Base-by-base conservation (phyloP, 2,888 invertebrate genomes). In the Hemithea aestivaria region DNA sequence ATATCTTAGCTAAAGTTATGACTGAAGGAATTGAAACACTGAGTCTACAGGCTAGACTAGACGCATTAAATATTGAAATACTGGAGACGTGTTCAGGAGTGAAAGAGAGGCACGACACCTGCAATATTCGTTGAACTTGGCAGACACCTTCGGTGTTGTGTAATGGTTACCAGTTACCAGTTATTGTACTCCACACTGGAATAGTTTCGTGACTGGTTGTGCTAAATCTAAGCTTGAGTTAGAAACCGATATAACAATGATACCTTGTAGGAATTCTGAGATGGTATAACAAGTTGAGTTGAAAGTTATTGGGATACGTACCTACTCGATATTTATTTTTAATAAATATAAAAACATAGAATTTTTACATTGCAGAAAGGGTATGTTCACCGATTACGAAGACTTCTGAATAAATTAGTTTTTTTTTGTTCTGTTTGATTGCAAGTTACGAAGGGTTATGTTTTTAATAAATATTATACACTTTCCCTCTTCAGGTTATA, bases 1-100 rank as follows among this genome's bases (percentile, higher is more conserved):
- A 47, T 43, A 49, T 47, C 29, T 39, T 45, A 44, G 27, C 37
- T 28, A 45, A 44, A 56, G 54, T 45, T 31, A 43, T 36, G 53
- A 51, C 45, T 39, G 33, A 35, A 53, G 51, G 50, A 58, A 58
- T 50, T 51, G 42, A 56, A 53, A 52, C 48, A 37, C 47, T 20
- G 34, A 50, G 48, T 56, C 48, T 5, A 16, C 16, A 2, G 16
- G 3, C 16, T 16, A 16, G 56, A 58, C 67, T 61, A 67, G 67
- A 70, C 66, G 53, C 64, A 65, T 75, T 68, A 66, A 66, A 62
- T 60, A 71, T 70, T 70, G 58, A 68, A 66, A 66, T 65, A 65
- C 58, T 39, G 55, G 47, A 47, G 35, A 34, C 35, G 10, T 29
- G 24, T 35, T 39, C 35, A 28, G 20, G 48, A 41, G 48, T 43